Conservation (phyloP, 1,140 invertebrate genomes). For the Eulimnadia texana region DNA sequence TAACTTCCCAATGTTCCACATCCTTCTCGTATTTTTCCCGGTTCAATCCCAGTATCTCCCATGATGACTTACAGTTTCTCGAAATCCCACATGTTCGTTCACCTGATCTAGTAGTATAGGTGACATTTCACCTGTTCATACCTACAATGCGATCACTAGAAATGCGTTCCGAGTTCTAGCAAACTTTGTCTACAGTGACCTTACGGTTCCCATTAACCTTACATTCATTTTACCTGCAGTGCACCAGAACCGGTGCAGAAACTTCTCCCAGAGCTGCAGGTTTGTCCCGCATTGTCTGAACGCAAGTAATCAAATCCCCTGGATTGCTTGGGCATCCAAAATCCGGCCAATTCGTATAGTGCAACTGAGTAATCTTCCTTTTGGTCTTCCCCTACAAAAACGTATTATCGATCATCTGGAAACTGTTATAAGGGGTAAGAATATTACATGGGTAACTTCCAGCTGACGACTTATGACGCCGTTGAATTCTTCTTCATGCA, state of each 20-base stretch:
- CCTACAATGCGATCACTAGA: too few relatives aligned
- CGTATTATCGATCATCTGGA: not conserved
- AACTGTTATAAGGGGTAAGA: not conserved
- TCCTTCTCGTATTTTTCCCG: too few relatives aligned
- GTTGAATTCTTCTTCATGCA: not conserved
- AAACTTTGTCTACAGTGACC: too few relatives aligned
- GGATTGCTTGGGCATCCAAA: not conserved
- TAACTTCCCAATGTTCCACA: too few relatives aligned
- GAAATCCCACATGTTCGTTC: too few relatives aligned
- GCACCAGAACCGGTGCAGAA: not conserved
- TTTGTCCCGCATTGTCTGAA: not conserved
- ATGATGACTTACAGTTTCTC: too few relatives aligned
- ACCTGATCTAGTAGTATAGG: too few relatives aligned
- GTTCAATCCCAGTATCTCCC: too few relatives aligned
- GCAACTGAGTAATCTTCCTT: not conserved
- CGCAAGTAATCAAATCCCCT: not conserved
- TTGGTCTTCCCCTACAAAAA: not conserved
- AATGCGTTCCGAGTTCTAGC: too few relatives aligned
- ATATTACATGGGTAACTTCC: not conserved
- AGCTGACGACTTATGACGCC: not conserved
- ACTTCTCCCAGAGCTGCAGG: not conserved
- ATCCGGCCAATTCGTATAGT: not conserved
- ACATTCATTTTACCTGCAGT: not conserved
- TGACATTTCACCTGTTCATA: too few relatives aligned
- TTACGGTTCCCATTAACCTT: too few relatives aligned